Evolutionary conservation across 2,113 vertebrate genomes (phyloP).

Genomic region (Planiliza haematocheilus): DNA sequence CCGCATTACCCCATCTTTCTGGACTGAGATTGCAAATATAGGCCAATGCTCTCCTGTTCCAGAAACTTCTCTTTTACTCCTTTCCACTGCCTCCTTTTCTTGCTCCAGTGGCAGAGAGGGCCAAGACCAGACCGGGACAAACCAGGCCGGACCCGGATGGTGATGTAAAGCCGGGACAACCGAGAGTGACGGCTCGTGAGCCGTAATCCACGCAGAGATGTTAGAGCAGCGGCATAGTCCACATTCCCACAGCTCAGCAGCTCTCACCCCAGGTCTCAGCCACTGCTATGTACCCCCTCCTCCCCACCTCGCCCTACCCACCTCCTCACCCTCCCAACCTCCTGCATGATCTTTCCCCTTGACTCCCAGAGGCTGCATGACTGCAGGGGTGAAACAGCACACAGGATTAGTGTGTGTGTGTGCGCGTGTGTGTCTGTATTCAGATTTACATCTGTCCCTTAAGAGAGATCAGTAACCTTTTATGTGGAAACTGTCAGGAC

Average conservation of each 20-base stretch:
- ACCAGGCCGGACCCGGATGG: background rate
- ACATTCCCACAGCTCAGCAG: slow-evolving; percentile 46
- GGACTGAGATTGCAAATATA: slow-evolving; percentile 20
- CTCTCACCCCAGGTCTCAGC: slow-evolving; percentile 48
- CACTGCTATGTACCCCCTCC: slow-evolving; percentile 3
- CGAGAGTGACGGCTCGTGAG: slow-evolving; percentile 46
- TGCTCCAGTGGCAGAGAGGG: background rate
- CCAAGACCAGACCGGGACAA: background rate
- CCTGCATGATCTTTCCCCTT: slow-evolving; percentile 27
- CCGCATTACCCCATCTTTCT: slow-evolving; percentile 50
- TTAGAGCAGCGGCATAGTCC: slow-evolving; percentile 42
- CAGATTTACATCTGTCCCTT: slow-evolving; percentile 61
- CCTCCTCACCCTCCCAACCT: slow-evolving; percentile 23
- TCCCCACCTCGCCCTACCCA: slow-evolving; percentile 8
- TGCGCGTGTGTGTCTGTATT: background rate
- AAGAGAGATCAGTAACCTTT: slow-evolving; percentile 68
- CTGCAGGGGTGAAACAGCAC: slow-evolving; percentile 49
- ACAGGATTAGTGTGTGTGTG: slow-evolving; percentile 10
- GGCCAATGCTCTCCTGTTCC: slow-evolving; percentile 6
- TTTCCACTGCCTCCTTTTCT: background rate
- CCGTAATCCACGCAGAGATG: slow-evolving; percentile 59
- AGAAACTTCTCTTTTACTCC: slow-evolving; percentile 4
- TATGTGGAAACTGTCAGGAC: slow-evolving; percentile 55
- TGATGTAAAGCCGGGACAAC: slow-evolving; percentile 37
- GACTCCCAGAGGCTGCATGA: slow-evolving; percentile 42